Base-by-base conservation (phyloP, 2,113 vertebrate species). In the Dissostichus mawsoni region DNA sequence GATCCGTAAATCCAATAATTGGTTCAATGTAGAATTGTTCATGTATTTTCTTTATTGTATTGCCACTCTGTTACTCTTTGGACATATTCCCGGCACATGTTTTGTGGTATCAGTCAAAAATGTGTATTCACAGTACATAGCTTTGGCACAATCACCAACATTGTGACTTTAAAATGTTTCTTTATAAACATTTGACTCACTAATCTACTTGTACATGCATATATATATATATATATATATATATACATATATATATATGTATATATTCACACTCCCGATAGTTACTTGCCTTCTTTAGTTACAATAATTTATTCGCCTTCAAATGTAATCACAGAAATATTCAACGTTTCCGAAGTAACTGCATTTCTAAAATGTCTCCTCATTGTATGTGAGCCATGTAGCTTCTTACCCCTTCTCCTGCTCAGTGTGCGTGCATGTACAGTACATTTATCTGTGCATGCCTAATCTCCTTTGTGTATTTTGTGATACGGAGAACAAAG, bases 21-120 rank as follows among this genome's bases (percentile, higher is more conserved):
- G 53, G 88, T 64, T 78, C 69, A 76, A 6, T 90, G 82, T 90
- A 83, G 73, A 88, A 75, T 81, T 90, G 78, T 90, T 85, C 89
- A 90, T 86, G 71, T 76, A 13, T 89, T 76, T 68, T 53, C 66
- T 78, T 80, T 73, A 51, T 18, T 69, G 79, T 79, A 69, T 81
- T 75, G 50, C 67, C 76, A 48, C 75, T 78, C 47, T 71, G 79
- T 84, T 78, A 78, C 77, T 87, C 61, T 82, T 64, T 29, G 7
- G 66, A 81, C 67, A 50, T 64, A 75, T 48, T 76, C 13, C 44
- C 53, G 44, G 72, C 36, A 69, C 74, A 72, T 20, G 29, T 57
- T 48, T 57, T 68, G 44, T 69, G 74, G 12, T 69, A 14, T 45
- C 80, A 63, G 55, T 45, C 55, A 78, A n/a, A 36, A 23, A n/a